These are phyloP conservation scores for Campoplex nolae DNA, from an alignment of 2,888 invertebrate species.

Conservation along the genomic window DNA sequence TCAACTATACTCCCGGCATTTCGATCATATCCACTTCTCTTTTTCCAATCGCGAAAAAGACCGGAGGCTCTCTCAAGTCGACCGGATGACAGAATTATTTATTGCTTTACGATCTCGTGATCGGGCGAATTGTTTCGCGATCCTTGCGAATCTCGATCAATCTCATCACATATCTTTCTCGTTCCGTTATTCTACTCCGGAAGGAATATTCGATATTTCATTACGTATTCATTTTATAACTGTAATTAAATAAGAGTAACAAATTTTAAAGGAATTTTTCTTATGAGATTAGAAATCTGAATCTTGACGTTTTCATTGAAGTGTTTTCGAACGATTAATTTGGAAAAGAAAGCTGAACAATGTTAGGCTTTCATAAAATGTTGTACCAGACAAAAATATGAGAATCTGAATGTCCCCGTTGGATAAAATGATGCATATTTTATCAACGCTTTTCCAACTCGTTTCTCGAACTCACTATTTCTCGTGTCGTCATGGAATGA, in stretches of 20 bases:
- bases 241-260: neutral
- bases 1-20: slow-evolving; percentile 27
- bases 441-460: neutral
- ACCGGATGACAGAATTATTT: slow-evolving; percentile 56
- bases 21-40: slow-evolving; percentile 41
- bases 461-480: neutral
- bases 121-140: slow-evolving; percentile 7
- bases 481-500: neutral
- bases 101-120: slow-evolving; percentile 33
- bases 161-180: slow-evolving; percentile 7
- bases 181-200: neutral
- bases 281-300: neutral
- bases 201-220: neutral
- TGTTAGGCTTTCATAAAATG: neutral
- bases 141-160: slow-evolving; percentile 14
- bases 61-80: slow-evolving; percentile 56
- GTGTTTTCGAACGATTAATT: neutral
- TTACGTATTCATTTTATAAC: neutral
- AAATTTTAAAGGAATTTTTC: neutral
- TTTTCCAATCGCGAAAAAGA: slow-evolving; percentile 41
- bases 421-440: neutral
- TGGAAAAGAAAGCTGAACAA: neutral
- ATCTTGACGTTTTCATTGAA: no score
- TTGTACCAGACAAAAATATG: neutral
- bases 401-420: neutral